Evolutionary conservation across 2,797 vertebrate species (phyloP).

Genomic region (Triplophysa yarkandensis): DNA sequence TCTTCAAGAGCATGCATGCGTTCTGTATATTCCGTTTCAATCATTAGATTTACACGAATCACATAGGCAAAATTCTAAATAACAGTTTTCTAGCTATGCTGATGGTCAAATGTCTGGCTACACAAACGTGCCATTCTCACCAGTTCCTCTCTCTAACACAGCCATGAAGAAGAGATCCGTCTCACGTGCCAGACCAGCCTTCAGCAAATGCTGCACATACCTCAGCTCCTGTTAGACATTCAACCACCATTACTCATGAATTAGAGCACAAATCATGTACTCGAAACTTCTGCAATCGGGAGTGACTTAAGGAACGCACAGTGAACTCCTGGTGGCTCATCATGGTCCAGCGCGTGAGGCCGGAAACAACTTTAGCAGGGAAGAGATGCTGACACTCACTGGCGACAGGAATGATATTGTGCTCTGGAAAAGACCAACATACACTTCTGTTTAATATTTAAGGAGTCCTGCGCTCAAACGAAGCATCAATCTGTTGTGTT

Average conservation of each 20-base stretch:
- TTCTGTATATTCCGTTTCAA: too few relatives aligned
- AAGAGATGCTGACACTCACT: constrained; percentile 92
- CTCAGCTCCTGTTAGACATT: constrained; percentile 74
- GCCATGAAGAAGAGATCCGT: constrained; percentile 90
- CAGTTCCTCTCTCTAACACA: constrained; percentile 93
- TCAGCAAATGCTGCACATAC: constrained; percentile 86
- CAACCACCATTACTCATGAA: neutral
- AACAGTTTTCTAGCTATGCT: neutral
- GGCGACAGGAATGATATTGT: constrained; percentile 89
- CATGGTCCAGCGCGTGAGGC: constrained; percentile 86
- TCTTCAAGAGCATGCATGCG: too few relatives aligned
- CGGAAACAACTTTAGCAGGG: constrained; percentile 90
- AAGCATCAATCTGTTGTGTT: neutral
- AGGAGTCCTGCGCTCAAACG: too few relatives aligned
- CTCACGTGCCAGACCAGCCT: constrained; percentile 85
- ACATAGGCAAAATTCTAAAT: neutral
- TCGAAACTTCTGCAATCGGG: neutral
- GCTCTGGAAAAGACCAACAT: constrained; percentile 74
- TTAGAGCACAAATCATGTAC: neutral
- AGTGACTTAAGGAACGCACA: constrained; percentile 66
- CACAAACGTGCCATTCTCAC: constrained; percentile 64
- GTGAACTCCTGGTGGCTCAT: constrained; percentile 85
- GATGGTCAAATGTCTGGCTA: neutral
- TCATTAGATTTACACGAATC: too few relatives aligned
- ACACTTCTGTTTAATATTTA: neutral